Percentiles rank a stretch among this genome's conserved stretches.
Conservation (phyloP, 2,888 invertebrate species). For the Anodontia alba region DNA sequence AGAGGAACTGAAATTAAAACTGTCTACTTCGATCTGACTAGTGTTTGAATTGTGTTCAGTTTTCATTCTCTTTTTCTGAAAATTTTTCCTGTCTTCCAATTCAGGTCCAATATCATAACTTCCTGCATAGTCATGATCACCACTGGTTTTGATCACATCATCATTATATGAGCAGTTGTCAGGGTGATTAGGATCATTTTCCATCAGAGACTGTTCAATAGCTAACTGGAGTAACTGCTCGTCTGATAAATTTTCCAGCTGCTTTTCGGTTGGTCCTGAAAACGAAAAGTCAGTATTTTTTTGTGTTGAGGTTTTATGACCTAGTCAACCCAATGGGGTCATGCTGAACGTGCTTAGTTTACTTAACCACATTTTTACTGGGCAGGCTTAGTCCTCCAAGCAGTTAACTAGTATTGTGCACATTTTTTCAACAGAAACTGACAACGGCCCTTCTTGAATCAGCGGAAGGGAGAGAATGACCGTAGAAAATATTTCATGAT, state of each 20-base stretch:
- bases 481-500: too few species aligned
- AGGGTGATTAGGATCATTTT: conserved; percentile 37
- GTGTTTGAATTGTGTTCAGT: not conserved
- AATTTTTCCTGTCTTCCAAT: not conserved
- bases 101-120: conserved; percentile 22
- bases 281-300: too few species aligned
- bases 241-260: conserved; percentile 61
- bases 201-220: conserved; percentile 69
- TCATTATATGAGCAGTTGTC: conserved; percentile 37
- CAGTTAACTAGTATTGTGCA: too few species aligned
- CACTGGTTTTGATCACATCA: conserved; percentile 37
- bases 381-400: too few species aligned
- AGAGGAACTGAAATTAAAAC: not conserved
- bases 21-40: not conserved
- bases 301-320: too few species aligned
- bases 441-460: too few species aligned
- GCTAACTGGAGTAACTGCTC: conserved; percentile 72
- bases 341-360: too few species aligned
- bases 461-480: too few species aligned
- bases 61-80: not conserved
- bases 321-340: too few species aligned
- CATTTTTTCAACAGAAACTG: too few species aligned
- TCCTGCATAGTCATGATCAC: conserved; percentile 20
- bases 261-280: conserved; percentile 8
- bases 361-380: too few species aligned